Conservation (phyloP, 2,797 vertebrate genomes). For the Anisognathus igniventris region DNA sequence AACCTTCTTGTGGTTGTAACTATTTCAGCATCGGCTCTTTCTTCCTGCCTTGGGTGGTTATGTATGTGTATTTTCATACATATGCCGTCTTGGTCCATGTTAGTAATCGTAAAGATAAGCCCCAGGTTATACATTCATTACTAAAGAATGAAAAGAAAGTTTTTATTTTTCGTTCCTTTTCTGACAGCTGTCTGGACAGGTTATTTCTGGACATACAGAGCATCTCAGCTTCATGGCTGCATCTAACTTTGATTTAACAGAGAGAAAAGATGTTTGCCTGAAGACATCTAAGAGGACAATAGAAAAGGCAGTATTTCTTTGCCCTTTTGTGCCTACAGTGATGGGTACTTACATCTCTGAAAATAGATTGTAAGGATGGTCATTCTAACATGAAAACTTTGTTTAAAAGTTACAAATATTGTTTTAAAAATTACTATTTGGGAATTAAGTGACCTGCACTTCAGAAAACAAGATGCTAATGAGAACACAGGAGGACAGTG, state of each 20-base stretch:
- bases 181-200: background rate
- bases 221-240: background rate
- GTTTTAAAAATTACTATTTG: background rate
- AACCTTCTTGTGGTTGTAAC: background rate
- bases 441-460: background rate
- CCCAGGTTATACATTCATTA: background rate
- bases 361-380: background rate
- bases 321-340: background rate
- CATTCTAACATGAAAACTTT: background rate
- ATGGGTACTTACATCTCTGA: background rate
- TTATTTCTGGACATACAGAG: background rate
- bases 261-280: background rate
- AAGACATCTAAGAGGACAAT: background rate
- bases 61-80: background rate
- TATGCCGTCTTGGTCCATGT: rapidly evolving
- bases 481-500: background rate
- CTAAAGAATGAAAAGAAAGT: background rate
- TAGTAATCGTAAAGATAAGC: background rate
- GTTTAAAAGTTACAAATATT: background rate
- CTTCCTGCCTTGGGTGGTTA: background rate
- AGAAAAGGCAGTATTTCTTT: background rate
- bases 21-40: background rate
- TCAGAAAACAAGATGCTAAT: background rate
- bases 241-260: background rate
- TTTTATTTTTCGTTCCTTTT: background rate